These are phyloP conservation scores for Urechis unicinctus DNA, from an alignment of 2,888 invertebrate species.

Conservation along the genomic window DNA sequence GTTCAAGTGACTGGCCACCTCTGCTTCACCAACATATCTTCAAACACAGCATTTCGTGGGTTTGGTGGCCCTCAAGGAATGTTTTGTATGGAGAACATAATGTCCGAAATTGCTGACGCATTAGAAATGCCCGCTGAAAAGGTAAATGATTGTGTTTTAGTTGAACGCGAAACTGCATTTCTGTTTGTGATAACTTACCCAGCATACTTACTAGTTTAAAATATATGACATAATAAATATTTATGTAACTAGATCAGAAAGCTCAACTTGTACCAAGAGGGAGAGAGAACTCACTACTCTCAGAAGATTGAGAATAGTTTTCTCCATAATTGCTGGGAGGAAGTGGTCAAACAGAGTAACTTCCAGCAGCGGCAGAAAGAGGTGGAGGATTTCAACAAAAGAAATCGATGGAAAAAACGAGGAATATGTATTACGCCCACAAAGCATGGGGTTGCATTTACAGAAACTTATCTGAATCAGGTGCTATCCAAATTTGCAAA, in stretches of 20 bases:
- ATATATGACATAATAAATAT: too few relatives aligned
- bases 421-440: slow-evolving; percentile 77
- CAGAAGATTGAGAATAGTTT: slow-evolving; percentile 68
- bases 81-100: slow-evolving; percentile 27
- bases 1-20: slow-evolving; percentile 60
- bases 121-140: slow-evolving; percentile 9
- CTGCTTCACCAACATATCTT: slow-evolving; percentile 83
- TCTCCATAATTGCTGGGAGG: slow-evolving; percentile 65
- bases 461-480: slow-evolving; percentile 59
- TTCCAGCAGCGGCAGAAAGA: slow-evolving; percentile 58
- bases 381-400: slow-evolving; percentile 66
- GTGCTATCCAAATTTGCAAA: slow-evolving; percentile 12
- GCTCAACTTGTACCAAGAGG: slow-evolving; percentile 73
- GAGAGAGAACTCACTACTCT: slow-evolving; percentile 71
- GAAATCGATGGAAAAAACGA: slow-evolving; percentile 77
- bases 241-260: slow-evolving; percentile 52
- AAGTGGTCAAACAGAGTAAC: slow-evolving; percentile 66
- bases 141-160: slow-evolving; percentile 8
- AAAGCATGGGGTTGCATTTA: slow-evolving; percentile 79
- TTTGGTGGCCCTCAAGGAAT: slow-evolving; percentile 36
- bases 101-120: slow-evolving; percentile 54
- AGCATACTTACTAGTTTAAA: too few relatives aligned
- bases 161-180: not conserved
- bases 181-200: not conserved
- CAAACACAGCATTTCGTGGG: slow-evolving; percentile 82